These are phyloP conservation scores for Australoheros scitulus DNA, from an alignment of 2,113 vertebrate genomes.

Conservation along the genomic window DNA sequence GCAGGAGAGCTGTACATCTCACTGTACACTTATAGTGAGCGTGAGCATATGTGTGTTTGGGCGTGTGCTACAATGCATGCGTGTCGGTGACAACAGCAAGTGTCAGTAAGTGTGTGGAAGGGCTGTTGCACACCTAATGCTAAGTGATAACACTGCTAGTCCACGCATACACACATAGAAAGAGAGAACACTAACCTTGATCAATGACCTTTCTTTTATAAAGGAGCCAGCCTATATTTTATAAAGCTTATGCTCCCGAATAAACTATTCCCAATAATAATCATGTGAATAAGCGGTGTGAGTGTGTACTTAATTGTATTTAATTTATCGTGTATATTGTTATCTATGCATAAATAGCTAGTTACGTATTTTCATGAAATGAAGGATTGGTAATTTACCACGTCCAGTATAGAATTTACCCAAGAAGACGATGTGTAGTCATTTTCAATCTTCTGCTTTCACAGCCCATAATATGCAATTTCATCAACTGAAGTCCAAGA, in stretches of 20 bases:
- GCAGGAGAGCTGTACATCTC: slow-evolving; percentile 6
- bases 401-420: slow-evolving; percentile 1
- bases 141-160: slow-evolving; percentile 53
- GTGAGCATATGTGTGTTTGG: neutral
- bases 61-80: neutral
- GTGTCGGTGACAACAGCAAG: slow-evolving; percentile 27
- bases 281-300: neutral
- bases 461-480: slow-evolving; percentile 12
- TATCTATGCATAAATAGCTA: neutral
- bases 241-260: neutral
- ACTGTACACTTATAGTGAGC: slow-evolving; percentile 6
- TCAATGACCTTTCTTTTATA: slow-evolving; percentile 62
- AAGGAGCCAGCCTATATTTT: slow-evolving; percentile 30
- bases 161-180: slow-evolving; percentile 25
- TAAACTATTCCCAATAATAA: neutral
- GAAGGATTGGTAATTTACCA: neutral
- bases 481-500: slow-evolving; percentile 1
- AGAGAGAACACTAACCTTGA: slow-evolving; percentile 54
- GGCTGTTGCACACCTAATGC: slow-evolving; percentile 31
- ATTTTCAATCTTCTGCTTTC: slow-evolving; percentile 34
- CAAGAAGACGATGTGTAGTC: slow-evolving; percentile 32
- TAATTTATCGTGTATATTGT: neutral
- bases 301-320: neutral
- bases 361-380: neutral
- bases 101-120: slow-evolving; percentile 44